Conservation (phyloP, 2,888 invertebrate species). For the Gastracanthus pulcherrimus region DNA sequence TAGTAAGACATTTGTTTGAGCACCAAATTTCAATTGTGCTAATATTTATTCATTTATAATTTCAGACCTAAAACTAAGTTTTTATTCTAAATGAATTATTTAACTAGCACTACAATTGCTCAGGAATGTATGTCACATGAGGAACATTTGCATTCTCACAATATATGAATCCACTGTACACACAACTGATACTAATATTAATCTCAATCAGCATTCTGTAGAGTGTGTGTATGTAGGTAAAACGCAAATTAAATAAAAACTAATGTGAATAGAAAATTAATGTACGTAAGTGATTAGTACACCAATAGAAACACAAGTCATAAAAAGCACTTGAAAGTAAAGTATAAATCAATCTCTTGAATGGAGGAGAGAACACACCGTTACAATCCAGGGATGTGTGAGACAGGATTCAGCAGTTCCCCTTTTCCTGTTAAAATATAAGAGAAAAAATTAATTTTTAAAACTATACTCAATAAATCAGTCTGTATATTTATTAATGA, state of each 20-base stretch:
- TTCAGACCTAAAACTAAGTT: slow-evolving; percentile 38
- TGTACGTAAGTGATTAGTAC: slow-evolving; percentile 62
- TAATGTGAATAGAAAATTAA: slow-evolving; percentile 61
- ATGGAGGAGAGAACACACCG: slow-evolving; percentile 75
- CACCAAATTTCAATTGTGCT: slow-evolving; percentile 29
- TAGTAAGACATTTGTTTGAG: slow-evolving; percentile 26
- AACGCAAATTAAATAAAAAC: slow-evolving; percentile 53
- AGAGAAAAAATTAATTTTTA: slow-evolving; percentile 15
- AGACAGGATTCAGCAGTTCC: slow-evolving; percentile 81
- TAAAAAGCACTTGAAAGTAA: slow-evolving; percentile 60
- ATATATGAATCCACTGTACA: slow-evolving; percentile 60
- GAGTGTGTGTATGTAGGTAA: slow-evolving; percentile 18
- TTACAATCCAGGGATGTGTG: slow-evolving; percentile 82
- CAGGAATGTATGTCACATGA: slow-evolving; percentile 52
- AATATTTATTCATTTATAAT: slow-evolving; percentile 47
- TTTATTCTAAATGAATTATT: slow-evolving; percentile 49
- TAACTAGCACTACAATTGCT: slow-evolving; percentile 46
- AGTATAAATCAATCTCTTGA: slow-evolving; percentile 64
- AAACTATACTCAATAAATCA: slow-evolving; percentile 50
- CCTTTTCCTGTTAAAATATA: slow-evolving; percentile 78
- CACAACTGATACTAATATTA: slow-evolving; percentile 57
- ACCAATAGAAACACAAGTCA: slow-evolving; percentile 53
- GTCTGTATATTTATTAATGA: background rate
- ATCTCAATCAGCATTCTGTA: slow-evolving; percentile 39
- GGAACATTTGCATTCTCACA: slow-evolving; percentile 54